Conservation (phyloP, 2,888 invertebrate species). For the Hermaeophaga mercurialis region DNA sequence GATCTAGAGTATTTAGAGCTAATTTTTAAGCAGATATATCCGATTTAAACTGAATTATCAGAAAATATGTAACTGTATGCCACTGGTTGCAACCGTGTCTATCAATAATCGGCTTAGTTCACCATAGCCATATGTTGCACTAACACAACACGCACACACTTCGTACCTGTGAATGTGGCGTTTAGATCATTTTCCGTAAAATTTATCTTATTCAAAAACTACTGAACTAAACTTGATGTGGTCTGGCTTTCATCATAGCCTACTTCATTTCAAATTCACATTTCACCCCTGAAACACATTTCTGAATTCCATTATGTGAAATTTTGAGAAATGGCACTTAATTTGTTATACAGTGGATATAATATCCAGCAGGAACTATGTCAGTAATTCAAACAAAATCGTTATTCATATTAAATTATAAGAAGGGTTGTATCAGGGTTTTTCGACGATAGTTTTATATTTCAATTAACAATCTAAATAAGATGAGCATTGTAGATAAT, state of each 20-base stretch:
- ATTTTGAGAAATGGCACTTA: constrained; percentile 18
- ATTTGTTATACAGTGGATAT: constrained; percentile 8
- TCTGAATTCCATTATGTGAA: constrained; percentile 13
- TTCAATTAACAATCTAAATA: no score
- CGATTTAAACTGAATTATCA: no score
- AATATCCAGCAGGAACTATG: no score
- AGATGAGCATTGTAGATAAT: no score
- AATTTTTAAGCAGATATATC: no score
- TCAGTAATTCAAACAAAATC: no score
- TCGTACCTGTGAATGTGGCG: constrained; percentile 36
- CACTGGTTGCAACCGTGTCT: constrained; percentile 27
- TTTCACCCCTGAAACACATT: constrained; percentile 25
- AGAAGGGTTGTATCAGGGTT: no score
- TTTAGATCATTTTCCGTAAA: constrained; percentile 26
- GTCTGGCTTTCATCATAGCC: constrained; percentile 30
- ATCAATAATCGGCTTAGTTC: constrained; percentile 47
- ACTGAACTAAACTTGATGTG: constrained; percentile 35
- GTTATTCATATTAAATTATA: no score
- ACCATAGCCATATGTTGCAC: constrained; percentile 44
- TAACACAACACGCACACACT: constrained; percentile 23
- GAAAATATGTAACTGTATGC: no score
- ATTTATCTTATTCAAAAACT: constrained; percentile 42
- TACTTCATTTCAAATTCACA: constrained; percentile 31
- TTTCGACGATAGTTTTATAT: no score
- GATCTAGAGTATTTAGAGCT: no score